Base-by-base conservation (phyloP, 2,113 vertebrate species). In the Hippoglossus stenolepis region DNA sequence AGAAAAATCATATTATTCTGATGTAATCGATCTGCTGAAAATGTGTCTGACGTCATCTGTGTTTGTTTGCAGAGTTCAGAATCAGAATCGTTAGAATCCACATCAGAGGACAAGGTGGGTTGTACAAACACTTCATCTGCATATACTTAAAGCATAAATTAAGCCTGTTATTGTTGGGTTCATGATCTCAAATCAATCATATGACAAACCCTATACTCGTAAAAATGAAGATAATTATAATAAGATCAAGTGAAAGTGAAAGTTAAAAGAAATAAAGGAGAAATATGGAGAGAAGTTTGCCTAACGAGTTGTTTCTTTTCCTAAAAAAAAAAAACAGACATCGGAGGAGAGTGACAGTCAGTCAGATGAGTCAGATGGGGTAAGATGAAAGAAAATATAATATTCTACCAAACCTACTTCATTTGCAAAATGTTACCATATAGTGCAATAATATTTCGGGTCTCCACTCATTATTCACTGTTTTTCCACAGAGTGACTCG, bases 81-180 rank as follows among this genome's bases (percentile, higher is more conserved):
- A 26, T 40, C 26, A 62, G 59, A 62, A 62, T 62, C 59, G 0
- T 4, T 26, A 54, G 88, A 92, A 51, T 76, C 84, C 14, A 76
- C 77, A 31, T 90, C 87, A 64, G 86, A 91, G 60, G 89, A 92
- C 65, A 88, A 26, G 81, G 91, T 93, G 59, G 5, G 87, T 82
- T 61, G 5, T 5, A 49, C 1, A 7, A 13, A 24, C n/a, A 31
- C 31, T 31, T 31, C 1, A 31, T 31, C 31, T 31, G 31, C 31
- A 31, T 31, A 5, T 31, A 7, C 1, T 31, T 31, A 31, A 31
- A 31, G 31, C 31, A 31, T 7, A 31, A 31, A 31, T 31, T 31
- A 31, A 31, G 28, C 5, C 28, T 31, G 28, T 31, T 31, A 31
- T 31, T 31, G 31, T 31, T 5, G 31, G 31, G 5, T 31, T 7